Conservation (phyloP, 2,113 vertebrate species). For the Lonchura striata region DNA sequence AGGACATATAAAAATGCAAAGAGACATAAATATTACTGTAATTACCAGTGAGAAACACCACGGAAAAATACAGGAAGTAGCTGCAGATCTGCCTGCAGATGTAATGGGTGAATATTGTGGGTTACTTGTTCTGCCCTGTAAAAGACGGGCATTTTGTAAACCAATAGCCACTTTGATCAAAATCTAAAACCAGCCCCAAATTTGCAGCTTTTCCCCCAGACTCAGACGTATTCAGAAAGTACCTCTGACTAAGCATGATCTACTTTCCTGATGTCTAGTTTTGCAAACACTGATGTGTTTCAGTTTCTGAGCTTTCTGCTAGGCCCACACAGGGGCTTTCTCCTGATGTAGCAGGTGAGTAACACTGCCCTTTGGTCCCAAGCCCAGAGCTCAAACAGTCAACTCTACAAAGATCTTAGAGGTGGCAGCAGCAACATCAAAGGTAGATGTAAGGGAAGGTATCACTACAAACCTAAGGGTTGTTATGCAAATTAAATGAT, state of each 20-base stretch:
- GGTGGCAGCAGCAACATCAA: constrained; percentile 1
- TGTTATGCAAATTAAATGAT: constrained; percentile 44
- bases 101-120: background rate
- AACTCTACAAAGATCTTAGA: background rate
- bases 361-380: background rate
- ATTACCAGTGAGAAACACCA: constrained; percentile 34
- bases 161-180: background rate
- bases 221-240: background rate
- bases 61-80: background rate
- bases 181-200: background rate
- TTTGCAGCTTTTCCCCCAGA: background rate
- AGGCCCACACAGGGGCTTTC: background rate
- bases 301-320: background rate
- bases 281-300: background rate
- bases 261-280: background rate
- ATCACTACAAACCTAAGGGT: background rate
- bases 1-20: constrained; percentile 38
- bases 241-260: background rate
- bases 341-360: background rate
- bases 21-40: constrained; percentile 35
- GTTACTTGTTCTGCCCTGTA: background rate
- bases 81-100: background rate
- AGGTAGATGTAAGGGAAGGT: constrained; percentile 3
- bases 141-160: background rate
- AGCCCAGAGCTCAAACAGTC: background rate